Conservation (phyloP, 2,113 vertebrate genomes). For the Cinclus cinclus region DNA sequence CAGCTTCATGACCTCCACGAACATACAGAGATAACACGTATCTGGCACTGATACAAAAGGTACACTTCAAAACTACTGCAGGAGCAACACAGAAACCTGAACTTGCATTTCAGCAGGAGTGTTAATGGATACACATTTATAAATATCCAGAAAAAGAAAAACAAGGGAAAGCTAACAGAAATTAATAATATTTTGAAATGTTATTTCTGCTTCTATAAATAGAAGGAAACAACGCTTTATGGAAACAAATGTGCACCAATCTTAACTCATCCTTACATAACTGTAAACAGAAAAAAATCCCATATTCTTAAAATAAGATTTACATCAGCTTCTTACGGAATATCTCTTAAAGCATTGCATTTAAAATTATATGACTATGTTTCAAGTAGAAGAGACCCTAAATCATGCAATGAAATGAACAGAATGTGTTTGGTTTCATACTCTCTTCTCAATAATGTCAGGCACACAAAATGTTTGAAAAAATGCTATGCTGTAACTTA, state of each 20-base stretch:
- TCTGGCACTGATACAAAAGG: background rate
- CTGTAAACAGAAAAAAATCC: background rate
- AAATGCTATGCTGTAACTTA: background rate
- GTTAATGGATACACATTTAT: background rate
- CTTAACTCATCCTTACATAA: background rate
- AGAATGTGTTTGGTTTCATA: slow-evolving; percentile 16
- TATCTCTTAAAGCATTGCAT: background rate
- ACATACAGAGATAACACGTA: background rate
- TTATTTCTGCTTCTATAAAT: slow-evolving; percentile 3
- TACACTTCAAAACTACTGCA: background rate
- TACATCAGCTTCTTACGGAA: background rate
- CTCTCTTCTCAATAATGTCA: background rate
- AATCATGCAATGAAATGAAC: background rate
- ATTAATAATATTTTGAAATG: background rate
- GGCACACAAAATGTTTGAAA: background rate
- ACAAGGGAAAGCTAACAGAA: slow-evolving; percentile 1
- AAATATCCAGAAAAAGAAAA: background rate
- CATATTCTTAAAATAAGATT: background rate
- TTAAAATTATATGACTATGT: background rate
- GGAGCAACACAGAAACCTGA: background rate
- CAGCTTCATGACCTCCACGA: background rate
- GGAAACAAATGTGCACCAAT: background rate
- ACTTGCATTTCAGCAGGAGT: background rate
- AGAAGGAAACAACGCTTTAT: background rate
- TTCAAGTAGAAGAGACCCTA: background rate